Base-by-base conservation (phyloP, 2,797 vertebrate species). In the Tapera naevia region DNA sequence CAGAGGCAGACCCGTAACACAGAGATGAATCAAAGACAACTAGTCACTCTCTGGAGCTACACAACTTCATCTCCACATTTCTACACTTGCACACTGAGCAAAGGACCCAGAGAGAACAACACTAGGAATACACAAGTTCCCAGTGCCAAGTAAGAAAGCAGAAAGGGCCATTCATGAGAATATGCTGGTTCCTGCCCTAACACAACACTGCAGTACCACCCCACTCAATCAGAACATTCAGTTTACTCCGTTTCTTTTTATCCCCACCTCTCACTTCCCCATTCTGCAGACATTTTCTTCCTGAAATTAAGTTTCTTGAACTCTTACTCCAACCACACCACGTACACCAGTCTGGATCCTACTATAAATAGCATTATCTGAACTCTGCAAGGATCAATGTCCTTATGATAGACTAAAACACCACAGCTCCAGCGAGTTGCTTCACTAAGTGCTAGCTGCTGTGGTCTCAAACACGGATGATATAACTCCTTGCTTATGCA, bases 401-500 rank as follows among this genome's bases (percentile, higher is more conserved):
- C 35, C 23, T 37, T 67, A 4, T 48, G 79, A 51, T 13, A 80
- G 5, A 83, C 13, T 33, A 58, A 45, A 73, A 21, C 5, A 18
- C n/a, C 13, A 11, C 30, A 17, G 9, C 10, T 82, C 50, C 32
- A 73, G n/a, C n/a, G n/a, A 62, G 22, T 35, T 39, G 13, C 43
- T 50, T 87, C 71, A 72, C 2, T 25, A 58, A 70, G 27, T 13
- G 7, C 50, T 7, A 56, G 24, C 2, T 75, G 27, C 27, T 3
- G 6, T 19, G 23, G 14, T 57, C 24, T 75, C 30, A 82, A 72
- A 64, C n/a, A 64, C 1, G 21, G 14, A 75, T 51, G 39, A n/a
- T n/a, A 22, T 2, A 67, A 5, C 6, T 46, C 19, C 16, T 9
- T 51, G 30, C 37, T 45, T 41, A 41, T 0, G 0, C 18, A 65